Evolutionary conservation across 2,113 vertebrate genomes (phyloP).

Genomic region (Taurulus bubalis): DNA sequence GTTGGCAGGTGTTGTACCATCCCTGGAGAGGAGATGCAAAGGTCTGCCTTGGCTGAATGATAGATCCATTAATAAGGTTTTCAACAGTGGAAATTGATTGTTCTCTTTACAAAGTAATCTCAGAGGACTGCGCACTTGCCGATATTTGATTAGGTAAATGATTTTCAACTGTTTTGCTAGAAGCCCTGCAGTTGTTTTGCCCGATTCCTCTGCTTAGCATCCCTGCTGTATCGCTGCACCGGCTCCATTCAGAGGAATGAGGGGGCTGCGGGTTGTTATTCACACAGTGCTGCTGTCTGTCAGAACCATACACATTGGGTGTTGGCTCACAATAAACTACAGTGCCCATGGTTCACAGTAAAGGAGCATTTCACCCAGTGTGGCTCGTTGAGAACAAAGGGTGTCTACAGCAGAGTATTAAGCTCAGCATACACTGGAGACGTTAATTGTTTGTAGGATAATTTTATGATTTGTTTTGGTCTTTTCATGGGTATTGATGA

Average conservation of each 20-base stretch:
- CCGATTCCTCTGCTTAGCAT: not conserved
- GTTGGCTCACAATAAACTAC: not conserved
- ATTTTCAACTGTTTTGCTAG: not conserved
- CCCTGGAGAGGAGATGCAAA: not conserved
- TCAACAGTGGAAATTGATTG: not conserved
- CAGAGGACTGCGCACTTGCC: not conserved
- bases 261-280: not conserved
- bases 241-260: not conserved
- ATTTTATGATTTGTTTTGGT: not conserved
- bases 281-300: not conserved
- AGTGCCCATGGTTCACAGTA: not conserved
- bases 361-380: not conserved
- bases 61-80: not conserved
- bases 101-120: not conserved
- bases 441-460: not conserved
- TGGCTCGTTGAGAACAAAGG: not conserved
- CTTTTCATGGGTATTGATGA: not conserved
- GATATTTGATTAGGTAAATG: not conserved
- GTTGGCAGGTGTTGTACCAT: not conserved
- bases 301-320: not conserved
- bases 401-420: not conserved
- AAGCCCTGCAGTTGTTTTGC: not conserved
- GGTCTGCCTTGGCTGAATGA: not conserved
- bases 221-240: not conserved
- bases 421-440: not conserved